A percentile compares a stretch with the other conserved stretches of the same genome.
Conservation (phyloP, 1,140 invertebrate genomes). For the Delia radicum region DNA sequence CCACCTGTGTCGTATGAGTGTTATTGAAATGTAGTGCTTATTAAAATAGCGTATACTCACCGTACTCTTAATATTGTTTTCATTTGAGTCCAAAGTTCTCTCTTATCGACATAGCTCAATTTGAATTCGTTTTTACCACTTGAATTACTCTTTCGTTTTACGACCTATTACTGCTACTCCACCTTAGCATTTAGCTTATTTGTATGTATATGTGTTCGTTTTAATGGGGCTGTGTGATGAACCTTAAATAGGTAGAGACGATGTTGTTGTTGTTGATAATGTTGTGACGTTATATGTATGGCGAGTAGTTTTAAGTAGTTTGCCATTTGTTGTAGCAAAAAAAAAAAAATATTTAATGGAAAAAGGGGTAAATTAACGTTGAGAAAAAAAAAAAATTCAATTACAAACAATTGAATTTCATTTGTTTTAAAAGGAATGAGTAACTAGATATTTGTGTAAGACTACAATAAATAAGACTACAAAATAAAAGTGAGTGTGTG, state of each 20-base stretch:
- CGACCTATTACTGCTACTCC: background rate
- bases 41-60: no score
- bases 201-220: background rate
- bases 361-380: background rate
- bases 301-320: background rate
- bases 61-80: no score
- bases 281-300: background rate
- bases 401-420: conserved; percentile 3
- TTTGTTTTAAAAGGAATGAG: background rate
- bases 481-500: background rate
- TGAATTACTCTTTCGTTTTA: background rate
- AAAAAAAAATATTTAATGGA: background rate
- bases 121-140: background rate
- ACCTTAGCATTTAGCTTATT: background rate
- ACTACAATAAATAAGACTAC: background rate
- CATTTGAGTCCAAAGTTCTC: no score
- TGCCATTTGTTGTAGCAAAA: background rate
- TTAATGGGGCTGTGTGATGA: background rate
- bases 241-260: background rate
- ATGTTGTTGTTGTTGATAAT: background rate
- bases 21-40: no score
- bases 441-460: background rate
- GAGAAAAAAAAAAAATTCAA: background rate
- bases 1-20: no score
- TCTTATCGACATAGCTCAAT: no score